Conservation (phyloP, 2,888 invertebrate species). For the Eutolmus rufibarbis region DNA sequence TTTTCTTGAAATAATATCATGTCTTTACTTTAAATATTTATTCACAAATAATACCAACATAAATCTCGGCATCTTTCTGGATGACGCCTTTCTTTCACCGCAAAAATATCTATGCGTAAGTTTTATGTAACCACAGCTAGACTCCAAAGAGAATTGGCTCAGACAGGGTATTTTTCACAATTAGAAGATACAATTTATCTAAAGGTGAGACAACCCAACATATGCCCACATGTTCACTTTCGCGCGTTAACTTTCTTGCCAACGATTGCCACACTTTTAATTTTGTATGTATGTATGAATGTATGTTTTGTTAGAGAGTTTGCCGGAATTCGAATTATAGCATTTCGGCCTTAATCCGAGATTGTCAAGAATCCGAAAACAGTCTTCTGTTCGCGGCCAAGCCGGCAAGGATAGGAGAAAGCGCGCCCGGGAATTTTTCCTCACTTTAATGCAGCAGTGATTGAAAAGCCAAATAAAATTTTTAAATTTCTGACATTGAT, state of each 20-base stretch:
- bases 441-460: background rate
- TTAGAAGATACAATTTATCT: background rate
- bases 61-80: background rate
- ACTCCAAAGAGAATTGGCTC: background rate
- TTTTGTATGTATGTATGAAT: background rate
- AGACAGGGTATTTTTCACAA: background rate
- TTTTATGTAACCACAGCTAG: background rate
- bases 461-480: background rate
- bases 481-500: background rate
- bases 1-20: background rate
- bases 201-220: background rate
- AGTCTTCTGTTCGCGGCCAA: conserved; percentile 44
- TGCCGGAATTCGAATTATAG: conserved; percentile 17
- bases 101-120: background rate
- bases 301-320: background rate
- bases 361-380: conserved; percentile 28
- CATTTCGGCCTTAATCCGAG: conserved; percentile 21
- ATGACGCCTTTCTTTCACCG: background rate
- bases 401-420: conserved; percentile 33
- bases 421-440: background rate
- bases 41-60: background rate
- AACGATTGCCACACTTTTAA: background rate
- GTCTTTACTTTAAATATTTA: background rate
- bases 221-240: background rate
- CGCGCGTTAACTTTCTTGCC: background rate